These are phyloP conservation scores for Dendrocincla fuliginosa DNA, from an alignment of 2,797 vertebrate genomes.

Conservation along the genomic window DNA sequence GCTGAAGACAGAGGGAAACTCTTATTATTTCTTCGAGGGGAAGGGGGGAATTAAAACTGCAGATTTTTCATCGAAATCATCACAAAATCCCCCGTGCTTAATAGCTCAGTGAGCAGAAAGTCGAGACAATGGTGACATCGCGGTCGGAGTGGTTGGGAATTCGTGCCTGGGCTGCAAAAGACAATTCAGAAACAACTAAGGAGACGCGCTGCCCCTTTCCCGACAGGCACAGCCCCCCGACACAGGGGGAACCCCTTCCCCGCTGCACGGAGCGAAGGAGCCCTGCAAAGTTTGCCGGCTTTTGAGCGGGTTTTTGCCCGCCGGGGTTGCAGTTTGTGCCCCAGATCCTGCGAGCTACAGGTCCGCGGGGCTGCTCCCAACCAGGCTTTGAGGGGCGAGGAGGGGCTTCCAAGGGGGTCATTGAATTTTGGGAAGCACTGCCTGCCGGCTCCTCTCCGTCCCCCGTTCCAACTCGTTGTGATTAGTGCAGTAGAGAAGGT, in stretches of 20 bases:
- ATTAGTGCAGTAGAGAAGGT: rapidly evolving
- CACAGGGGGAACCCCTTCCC: not conserved
- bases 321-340: not conserved
- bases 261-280: not conserved
- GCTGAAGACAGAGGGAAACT: not conserved
- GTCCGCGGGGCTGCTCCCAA: not conserved
- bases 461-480: not conserved
- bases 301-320: not conserved
- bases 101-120: not conserved
- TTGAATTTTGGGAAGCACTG: not conserved
- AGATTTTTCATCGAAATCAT: not conserved
- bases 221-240: not conserved
- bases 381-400: not conserved
- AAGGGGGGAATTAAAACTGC: not conserved
- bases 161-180: not conserved
- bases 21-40: not conserved
- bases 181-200: not conserved
- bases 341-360: not conserved
- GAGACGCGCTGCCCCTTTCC: not conserved
- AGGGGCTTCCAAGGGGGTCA: not conserved
- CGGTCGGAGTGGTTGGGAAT: not conserved
- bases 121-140: not conserved
- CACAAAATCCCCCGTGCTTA: not conserved
- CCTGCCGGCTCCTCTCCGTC: rapidly evolving
- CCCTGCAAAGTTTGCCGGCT: not conserved